Evolutionary conservation across 2,797 vertebrate genomes (phyloP).

Genomic region (Phataginus tricuspis): DNA sequence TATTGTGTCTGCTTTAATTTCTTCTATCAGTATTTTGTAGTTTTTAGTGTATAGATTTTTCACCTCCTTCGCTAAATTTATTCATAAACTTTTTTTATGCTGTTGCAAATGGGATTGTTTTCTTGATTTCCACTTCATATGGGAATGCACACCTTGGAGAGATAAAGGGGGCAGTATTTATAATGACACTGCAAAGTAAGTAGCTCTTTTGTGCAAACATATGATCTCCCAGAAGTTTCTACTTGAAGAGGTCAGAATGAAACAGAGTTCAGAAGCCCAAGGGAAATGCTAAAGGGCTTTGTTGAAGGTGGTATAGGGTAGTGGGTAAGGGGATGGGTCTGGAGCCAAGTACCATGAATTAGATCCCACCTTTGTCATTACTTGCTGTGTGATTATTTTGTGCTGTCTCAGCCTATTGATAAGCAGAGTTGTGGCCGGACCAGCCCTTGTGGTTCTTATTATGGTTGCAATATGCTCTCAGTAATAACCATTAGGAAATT

Average conservation of each 20-base stretch:
- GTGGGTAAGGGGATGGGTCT: background rate
- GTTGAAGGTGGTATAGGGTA: background rate
- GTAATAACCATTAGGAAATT: background rate
- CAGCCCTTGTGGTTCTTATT: background rate
- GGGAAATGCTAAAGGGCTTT: background rate
- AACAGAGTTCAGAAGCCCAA: background rate
- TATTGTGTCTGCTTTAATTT: background rate
- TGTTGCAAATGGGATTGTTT: background rate
- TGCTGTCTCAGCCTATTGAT: background rate
- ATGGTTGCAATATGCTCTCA: background rate
- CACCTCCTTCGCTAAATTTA: background rate
- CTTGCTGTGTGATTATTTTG: background rate
- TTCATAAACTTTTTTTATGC: background rate
- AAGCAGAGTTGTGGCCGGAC: background rate
- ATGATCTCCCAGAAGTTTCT: background rate
- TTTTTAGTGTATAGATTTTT: background rate
- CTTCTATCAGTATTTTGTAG: background rate
- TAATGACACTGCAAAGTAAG: background rate
- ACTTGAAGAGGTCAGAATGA: background rate
- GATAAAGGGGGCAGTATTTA: background rate
- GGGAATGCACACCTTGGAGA: background rate
- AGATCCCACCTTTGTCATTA: background rate
- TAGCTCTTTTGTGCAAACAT: background rate
- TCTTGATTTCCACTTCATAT: background rate
- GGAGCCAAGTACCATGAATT: background rate